Evolutionary conservation across 2,797 vertebrate species (phyloP), one percentile per base, ranked within the genome.

Genomic region (Tokudaia tokunoshimensis): DNA sequence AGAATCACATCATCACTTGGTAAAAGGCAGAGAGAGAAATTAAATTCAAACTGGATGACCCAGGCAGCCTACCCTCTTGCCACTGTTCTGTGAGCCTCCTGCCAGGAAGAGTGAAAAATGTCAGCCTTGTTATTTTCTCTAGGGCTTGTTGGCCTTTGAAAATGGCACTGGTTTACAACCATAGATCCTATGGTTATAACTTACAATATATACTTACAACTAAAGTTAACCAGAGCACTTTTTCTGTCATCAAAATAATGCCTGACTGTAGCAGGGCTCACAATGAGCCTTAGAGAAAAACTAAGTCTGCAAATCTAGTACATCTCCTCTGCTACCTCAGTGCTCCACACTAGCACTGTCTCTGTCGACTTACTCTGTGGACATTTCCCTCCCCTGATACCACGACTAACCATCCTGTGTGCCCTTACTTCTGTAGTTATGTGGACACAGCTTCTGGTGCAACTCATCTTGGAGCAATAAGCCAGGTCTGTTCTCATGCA

Each of bases 391-490:
- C 15, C 61, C 19, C 52, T 87, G 74, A 91, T 76, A 94, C 80
- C 19, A 87, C 55, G 29, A 89, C 15, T 29, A 24, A 96, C 20
- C 86, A 29, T n/a, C 55, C 31, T 63, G 85, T 12, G 29, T 72
- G 88, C 37, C 76, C 50, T 94, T 93, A 96, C 87, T 91, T 82
- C 82, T 95, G 50, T 57, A 94, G 80, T 94, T 96, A 94, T 55
- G 22, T 5, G 34, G 83, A 92, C 83, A 96, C 17, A 79, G 41
- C 74, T 94, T 97, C 95, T 94, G 65, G 94, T 95, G 75, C 74
- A 95, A 94, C 92, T 97, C 75, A 92, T 85, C 75, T 70, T 87
- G 44, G 34, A 5, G 47, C 91, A 95, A 94, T 96, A 95, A 96
- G 67, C 93, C 22, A 89, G 90, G 55, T 89, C 70, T 96, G 13